Evolutionary conservation across 2,797 vertebrate genomes (phyloP).

Genomic region (Gobionotothen gibberifrons): DNA sequence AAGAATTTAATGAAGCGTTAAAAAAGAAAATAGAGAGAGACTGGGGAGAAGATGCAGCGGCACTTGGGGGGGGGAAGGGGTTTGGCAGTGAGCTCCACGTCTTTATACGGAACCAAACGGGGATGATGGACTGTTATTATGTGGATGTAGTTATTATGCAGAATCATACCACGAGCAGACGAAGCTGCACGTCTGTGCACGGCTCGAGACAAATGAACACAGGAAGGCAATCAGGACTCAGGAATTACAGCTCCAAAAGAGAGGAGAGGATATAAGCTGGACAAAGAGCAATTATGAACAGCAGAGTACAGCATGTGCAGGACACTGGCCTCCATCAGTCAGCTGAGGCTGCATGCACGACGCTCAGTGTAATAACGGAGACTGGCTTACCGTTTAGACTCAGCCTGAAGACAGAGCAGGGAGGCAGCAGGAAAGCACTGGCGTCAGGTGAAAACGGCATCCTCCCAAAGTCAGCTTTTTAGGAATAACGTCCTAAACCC

Average conservation of each 20-base stretch:
- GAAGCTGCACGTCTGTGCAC: constrained; percentile 32
- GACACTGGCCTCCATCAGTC: constrained; percentile 54
- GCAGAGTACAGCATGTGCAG: constrained; percentile 60
- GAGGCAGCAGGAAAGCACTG: constrained; percentile 52
- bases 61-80: constrained; percentile 4
- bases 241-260: constrained; percentile 67
- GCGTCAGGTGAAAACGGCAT: constrained; percentile 50
- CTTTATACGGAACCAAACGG: constrained; percentile 52
- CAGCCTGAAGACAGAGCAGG: constrained; percentile 31
- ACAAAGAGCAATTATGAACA: constrained; percentile 75
- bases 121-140: constrained; percentile 68
- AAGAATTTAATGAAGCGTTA: constrained; percentile 47
- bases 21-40: constrained; percentile 32
- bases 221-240: constrained; percentile 62
- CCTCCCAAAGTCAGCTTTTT: constrained; percentile 58
- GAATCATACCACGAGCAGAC: constrained; percentile 53
- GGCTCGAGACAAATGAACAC: constrained; percentile 65
- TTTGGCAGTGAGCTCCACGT: constrained; percentile 30
- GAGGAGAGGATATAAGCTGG: constrained; percentile 59
- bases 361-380: constrained; percentile 39
- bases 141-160: constrained; percentile 65
- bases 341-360: constrained; percentile 46
- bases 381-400: constrained; percentile 28
- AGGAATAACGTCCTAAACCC: constrained; percentile 37
- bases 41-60: constrained; percentile 7